Evolutionary conservation across 2,113 vertebrate species (phyloP), one percentile per base, ranked within the genome.

Genomic region (Channa argus): DNA sequence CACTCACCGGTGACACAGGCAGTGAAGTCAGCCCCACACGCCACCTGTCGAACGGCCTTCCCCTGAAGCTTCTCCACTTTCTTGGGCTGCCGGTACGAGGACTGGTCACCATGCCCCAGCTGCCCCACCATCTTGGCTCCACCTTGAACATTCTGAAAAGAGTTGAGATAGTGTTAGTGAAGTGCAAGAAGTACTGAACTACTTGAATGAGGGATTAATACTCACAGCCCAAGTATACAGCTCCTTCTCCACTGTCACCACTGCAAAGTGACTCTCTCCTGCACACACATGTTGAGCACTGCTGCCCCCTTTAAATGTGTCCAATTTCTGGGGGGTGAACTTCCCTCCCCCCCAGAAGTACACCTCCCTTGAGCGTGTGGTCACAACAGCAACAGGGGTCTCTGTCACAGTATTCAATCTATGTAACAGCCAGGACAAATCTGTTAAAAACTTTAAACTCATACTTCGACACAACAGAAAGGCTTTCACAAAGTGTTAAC

Each of bases 181-280:
- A 41, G 6, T 10, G 39, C 3, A 49, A 55, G 2, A 63, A 49
- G 9, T 67, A n/a, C n/a, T 3, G 2, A 63, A 49, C 12, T 67
- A n/a, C n/a, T 3, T 34, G 2, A 61, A 50, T 13, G 33, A 56
- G 2, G 12, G 14, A n/a, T 51, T 8, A 15, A 44, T 79, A 89
- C 98, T 98, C 93, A 99, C 98, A 91, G 98, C 98, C 98, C 98
- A 99, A 0, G 97, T 99, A 83, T 98, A 99, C 24, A 99, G 95
- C 85, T 99, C 98, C 88, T 99, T 99, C 88, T 99, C 98, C 88
- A 99, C 98, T 0, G 97, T 98, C 81, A 99, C 97, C 89, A 99
- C 97, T 7, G 98, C 98, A 87, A 99, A 99, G 91, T 99, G 98
- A 9, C 95, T 98, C 86, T 98, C 98, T 67, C 98, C 97, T 8